These are phyloP conservation scores for Polia nebulosa DNA, from an alignment of 2,888 invertebrate species.

Conservation along the genomic window DNA sequence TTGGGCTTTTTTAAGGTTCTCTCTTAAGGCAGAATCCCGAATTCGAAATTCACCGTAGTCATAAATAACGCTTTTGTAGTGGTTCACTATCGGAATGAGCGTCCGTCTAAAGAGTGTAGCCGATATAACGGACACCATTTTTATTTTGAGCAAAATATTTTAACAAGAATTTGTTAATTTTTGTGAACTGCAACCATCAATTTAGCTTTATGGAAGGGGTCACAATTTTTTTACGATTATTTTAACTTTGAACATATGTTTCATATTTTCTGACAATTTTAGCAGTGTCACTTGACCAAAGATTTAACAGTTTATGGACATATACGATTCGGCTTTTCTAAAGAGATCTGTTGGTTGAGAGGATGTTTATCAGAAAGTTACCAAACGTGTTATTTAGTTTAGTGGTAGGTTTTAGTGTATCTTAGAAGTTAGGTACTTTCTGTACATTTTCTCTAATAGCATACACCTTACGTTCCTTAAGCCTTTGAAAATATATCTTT, in stretches of 20 bases:
- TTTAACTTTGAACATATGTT: background rate
- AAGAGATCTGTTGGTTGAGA: too few relatives aligned
- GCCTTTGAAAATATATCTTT: too few relatives aligned
- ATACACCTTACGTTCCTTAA: background rate
- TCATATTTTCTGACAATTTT: constrained; percentile 28
- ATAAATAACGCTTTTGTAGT: too few relatives aligned
- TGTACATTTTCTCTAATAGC: too few relatives aligned
- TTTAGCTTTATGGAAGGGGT: background rate
- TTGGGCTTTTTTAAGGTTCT: background rate
- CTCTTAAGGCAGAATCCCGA: background rate
- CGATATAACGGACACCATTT: constrained; percentile 15
- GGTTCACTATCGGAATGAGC: constrained; percentile 1
- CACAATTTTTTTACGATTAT: background rate
- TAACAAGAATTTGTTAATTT: background rate
- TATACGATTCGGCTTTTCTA: constrained; percentile 4
- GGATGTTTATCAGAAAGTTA: background rate
- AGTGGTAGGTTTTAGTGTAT: too few relatives aligned
- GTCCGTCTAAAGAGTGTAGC: constrained; percentile 9
- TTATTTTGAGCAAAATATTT: background rate
- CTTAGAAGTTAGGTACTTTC: too few relatives aligned
- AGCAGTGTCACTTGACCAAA: constrained; percentile 16
- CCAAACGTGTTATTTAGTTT: background rate
- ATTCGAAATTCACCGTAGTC: too few relatives aligned
- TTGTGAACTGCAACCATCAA: background rate
- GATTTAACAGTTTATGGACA: constrained; percentile 2